phyloP scores from a whole-genome alignment of 2,113 vertebrate species.

The Tragelaphus imberbis region DNA sequence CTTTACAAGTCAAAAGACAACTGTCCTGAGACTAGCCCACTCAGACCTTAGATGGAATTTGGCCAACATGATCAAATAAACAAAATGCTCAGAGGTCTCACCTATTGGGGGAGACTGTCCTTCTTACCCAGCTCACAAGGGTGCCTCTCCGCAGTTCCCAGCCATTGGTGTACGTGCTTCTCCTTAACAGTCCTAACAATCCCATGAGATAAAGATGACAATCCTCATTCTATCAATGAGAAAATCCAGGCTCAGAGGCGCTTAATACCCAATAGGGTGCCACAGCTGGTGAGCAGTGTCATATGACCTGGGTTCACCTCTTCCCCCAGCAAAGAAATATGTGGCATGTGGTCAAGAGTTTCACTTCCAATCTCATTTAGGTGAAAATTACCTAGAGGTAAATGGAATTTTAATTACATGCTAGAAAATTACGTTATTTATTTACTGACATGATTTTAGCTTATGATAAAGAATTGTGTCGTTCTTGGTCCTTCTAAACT shows the following conservation, averaged over 20 bases:
- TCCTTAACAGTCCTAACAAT: neutral
- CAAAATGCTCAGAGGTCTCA: neutral
- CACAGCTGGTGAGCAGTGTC: too few relatives aligned
- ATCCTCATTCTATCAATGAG: neutral
- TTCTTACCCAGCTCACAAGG: neutral
- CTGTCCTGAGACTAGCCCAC: neutral
- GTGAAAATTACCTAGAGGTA: neutral
- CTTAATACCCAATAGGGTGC: neutral
- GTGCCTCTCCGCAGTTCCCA: accelerated
- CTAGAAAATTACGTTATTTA: neutral
- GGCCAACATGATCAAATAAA: neutral
- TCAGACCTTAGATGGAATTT: neutral
- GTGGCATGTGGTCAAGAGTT: neutral
- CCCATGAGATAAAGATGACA: neutral
- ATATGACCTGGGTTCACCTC: neutral
- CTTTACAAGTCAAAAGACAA: neutral
- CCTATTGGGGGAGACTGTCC: neutral
- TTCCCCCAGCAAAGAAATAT: neutral
- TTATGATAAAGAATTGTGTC: neutral
- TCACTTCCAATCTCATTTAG: neutral
- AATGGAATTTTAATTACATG: neutral
- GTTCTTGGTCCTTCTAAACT: neutral
- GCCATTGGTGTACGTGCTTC: accelerated
- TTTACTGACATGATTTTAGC: neutral
- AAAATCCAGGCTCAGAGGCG: neutral